Conservation (phyloP, 2,888 invertebrate species). For the Thyatira batis region DNA sequence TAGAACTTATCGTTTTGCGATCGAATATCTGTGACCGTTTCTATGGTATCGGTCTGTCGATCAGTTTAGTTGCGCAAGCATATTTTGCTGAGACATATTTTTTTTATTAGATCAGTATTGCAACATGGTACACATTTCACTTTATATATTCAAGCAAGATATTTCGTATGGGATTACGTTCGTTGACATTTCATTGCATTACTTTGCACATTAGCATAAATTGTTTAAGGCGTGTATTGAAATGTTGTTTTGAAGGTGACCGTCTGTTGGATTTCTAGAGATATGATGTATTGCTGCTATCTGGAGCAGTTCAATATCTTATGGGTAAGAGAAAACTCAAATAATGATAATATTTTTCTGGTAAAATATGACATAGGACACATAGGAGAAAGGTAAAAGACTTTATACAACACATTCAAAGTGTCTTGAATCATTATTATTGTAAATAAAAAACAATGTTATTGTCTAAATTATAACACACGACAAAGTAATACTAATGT, state of each 20-base stretch:
- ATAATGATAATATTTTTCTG: too few relatives aligned
- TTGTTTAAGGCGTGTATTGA: conserved; percentile 41
- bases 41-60: conserved; percentile 25
- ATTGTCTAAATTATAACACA: too few relatives aligned
- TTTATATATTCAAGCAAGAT: conserved; percentile 43
- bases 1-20: conserved; percentile 32
- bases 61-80: conserved; percentile 44
- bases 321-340: neutral
- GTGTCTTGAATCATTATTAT: too few relatives aligned
- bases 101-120: conserved; percentile 55
- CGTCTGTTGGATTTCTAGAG: conserved; percentile 20
- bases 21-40: conserved; percentile 24
- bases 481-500: too few relatives aligned
- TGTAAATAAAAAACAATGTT: too few relatives aligned
- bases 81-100: conserved; percentile 45
- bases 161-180: conserved; percentile 51
- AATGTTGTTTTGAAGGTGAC: conserved; percentile 42
- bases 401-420: too few relatives aligned
- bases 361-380: too few relatives aligned
- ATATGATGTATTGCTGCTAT: conserved; percentile 6
- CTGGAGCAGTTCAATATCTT: conserved; percentile 13
- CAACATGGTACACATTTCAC: conserved; percentile 45
- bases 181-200: conserved; percentile 68
- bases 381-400: too few relatives aligned
- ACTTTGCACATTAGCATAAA: conserved; percentile 63